Base-by-base conservation (phyloP, 2,888 invertebrate species). In the Toxonevra muliebris region DNA sequence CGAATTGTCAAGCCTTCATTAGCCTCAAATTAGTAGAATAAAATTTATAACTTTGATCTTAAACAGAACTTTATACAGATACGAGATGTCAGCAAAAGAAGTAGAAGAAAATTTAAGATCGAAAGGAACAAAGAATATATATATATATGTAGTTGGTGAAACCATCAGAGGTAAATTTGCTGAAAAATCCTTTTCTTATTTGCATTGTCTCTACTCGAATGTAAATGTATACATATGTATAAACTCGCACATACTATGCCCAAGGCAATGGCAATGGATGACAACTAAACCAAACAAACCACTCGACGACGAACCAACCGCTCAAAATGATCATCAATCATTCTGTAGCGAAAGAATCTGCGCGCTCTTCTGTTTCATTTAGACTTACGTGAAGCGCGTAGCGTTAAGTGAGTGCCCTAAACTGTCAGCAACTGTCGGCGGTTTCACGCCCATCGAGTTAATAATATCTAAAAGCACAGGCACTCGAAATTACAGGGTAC, bases 261-360 rank as follows among this genome's bases (percentile, higher is more conserved):
- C 42, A 53, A 40, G 48, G n/a, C n/a, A 15, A 17, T 5, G 45
- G 11, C 45, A 67, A 65, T 55, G 62, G 66, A 70, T 74, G 74
- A 69, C 74, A 71, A 74, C 72, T 72, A 68, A 61, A 68, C 64
- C 65, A 62, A 65, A 69, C 30, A 30, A 40, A 15, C 42, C 17
- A 30, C 30, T 20, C 20, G 42, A n/a, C 53, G 11, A 61, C 52
- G 30, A 55, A 41, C 19, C 54, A 13, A 54, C 20, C 9, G 40
- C 13, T n/a, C 52, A 30, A 55, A 63, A 63, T n/a, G 71, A 75
- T 78, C 77, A 78, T 78, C 77, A 75, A 76, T 76, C 75, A 76
- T 61, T 65, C 52, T 53, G 15, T 11, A n/a, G 17, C 53, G n/a
- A 15, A 13, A 8, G 48, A 48, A n/a, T 48, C 15, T 15, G 48